These are phyloP conservation scores for Tethea ocularis DNA, from an alignment of 2,888 invertebrate species.

Conservation along the genomic window DNA sequence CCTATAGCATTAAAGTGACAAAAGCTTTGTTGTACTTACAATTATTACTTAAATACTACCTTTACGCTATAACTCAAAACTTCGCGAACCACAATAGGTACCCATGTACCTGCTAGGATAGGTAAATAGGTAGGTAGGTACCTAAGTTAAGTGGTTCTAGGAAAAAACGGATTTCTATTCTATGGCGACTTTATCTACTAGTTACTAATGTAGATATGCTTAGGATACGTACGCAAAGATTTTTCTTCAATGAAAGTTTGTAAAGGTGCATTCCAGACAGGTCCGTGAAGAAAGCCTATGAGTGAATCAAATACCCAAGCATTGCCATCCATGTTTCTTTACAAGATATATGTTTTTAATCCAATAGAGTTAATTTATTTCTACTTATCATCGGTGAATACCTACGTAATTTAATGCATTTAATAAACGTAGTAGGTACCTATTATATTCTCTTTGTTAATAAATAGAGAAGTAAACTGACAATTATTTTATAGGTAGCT, in stretches of 20 bases:
- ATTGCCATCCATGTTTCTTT: constrained; percentile 82
- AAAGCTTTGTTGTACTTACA: too few relatives aligned
- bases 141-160: too few relatives aligned
- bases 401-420: background rate
- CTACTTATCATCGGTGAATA: background rate
- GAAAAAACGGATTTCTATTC: too few relatives aligned
- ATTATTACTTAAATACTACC: too few relatives aligned
- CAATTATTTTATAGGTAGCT: constrained; percentile 61
- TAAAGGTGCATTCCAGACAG: constrained; percentile 95
- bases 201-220: background rate
- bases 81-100: too few relatives aligned
- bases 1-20: too few relatives aligned
- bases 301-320: constrained; percentile 97
- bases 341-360: background rate
- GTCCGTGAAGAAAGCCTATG: constrained; percentile 95
- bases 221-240: constrained; percentile 89
- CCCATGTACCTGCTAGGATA: too few relatives aligned
- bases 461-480: constrained; percentile 20
- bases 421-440: too few relatives aligned
- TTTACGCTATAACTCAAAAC: too few relatives aligned
- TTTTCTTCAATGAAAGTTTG: constrained; percentile 96
- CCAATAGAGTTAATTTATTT: background rate
- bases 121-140: background rate
- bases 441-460: too few relatives aligned
- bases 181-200: too few relatives aligned